phyloP scores from a whole-genome alignment of 2,113 vertebrate species.

The Zeus faber region DNA sequence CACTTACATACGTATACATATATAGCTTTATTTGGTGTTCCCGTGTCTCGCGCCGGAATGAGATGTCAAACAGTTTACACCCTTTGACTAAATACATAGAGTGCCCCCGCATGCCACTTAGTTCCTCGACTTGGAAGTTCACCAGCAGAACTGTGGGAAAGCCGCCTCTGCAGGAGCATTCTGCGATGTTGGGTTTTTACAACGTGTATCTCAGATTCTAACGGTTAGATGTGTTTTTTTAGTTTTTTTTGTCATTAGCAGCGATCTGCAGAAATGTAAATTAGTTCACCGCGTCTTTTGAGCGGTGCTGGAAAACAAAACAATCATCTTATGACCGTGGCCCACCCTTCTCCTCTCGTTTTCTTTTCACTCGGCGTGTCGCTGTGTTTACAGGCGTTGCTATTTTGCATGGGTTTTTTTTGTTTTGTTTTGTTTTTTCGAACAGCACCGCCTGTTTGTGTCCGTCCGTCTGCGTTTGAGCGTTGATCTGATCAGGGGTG shows the following conservation, averaged over 20 bases:
- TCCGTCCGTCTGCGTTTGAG: neutral
- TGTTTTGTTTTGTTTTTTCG: neutral
- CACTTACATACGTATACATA: no score
- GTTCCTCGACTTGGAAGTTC: neutral
- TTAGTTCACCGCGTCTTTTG: conserved; percentile 34
- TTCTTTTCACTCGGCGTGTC: neutral
- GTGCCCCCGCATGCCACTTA: neutral
- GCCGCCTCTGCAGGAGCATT: neutral
- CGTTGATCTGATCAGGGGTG: neutral
- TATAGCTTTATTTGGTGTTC: conserved; percentile 11
- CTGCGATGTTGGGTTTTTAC: neutral
- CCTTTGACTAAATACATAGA: conserved; percentile 33
- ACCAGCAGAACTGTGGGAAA: conserved; percentile 15
- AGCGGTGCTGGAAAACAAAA: conserved; percentile 38
- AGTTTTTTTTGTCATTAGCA: conserved; percentile 7
- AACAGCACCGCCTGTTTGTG: conserved; percentile 1
- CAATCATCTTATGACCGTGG: conserved; percentile 34
- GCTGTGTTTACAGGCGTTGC: neutral
- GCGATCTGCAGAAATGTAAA: conserved; percentile 34
- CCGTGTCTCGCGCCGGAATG: neutral
- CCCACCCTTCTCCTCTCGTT: conserved; percentile 21
- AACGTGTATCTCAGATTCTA: neutral
- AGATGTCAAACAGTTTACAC: conserved; percentile 13
- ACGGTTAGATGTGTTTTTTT: conserved; percentile 1
- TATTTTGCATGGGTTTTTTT: neutral